A percentile compares a stretch with the other conserved stretches of the same genome.
These are phyloP conservation scores for Oikopleura dioica DNA, from an alignment of 23 tunicate genomes.

Conservation along the genomic window DNA sequence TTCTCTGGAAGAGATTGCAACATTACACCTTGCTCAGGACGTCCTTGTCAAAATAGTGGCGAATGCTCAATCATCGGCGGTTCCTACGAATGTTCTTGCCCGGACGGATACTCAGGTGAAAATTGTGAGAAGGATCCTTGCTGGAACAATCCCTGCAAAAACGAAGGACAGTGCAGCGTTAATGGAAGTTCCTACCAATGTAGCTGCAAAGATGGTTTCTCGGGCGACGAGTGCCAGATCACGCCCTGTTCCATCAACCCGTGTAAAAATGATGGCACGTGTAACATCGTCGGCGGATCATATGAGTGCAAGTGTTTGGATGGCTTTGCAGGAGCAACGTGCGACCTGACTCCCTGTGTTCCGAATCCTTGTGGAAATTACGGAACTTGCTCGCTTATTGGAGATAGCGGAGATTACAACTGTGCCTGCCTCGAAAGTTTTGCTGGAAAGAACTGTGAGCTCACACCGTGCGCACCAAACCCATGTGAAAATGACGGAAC, in stretches of 20 bases:
- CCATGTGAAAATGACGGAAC: constrained; percentile 41
- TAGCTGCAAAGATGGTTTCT: too few relatives aligned
- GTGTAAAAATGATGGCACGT: constrained; percentile 47
- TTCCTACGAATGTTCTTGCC: constrained; percentile 36
- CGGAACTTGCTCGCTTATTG: constrained; percentile 31
- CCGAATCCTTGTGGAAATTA: constrained; percentile 51
- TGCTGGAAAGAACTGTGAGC: constrained; percentile 22
- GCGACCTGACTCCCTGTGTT: constrained; percentile 34
- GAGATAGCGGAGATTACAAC: constrained; percentile 22
- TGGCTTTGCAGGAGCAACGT: constrained; percentile 37
- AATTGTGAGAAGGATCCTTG: constrained; percentile 23
- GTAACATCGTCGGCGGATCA: too few relatives aligned
- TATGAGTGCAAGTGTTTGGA: constrained; percentile 36
- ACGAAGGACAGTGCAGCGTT: constrained; percentile 48
- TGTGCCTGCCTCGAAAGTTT: constrained; percentile 40
- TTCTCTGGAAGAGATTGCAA: constrained; percentile 36
- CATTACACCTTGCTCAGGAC: constrained; percentile 5
- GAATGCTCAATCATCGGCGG: too few relatives aligned
- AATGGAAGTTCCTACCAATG: too few relatives aligned
- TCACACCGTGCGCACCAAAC: constrained; percentile 38
- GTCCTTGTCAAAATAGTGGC: too few relatives aligned
- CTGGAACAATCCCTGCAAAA: constrained; percentile 40
- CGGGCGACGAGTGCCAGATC: too few relatives aligned
- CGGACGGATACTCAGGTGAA: constrained; percentile 16
- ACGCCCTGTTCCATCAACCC: constrained; percentile 47